phyloP scores from a whole-genome alignment of 2,888 invertebrate genomes.

The Cantharis nigra region DNA sequence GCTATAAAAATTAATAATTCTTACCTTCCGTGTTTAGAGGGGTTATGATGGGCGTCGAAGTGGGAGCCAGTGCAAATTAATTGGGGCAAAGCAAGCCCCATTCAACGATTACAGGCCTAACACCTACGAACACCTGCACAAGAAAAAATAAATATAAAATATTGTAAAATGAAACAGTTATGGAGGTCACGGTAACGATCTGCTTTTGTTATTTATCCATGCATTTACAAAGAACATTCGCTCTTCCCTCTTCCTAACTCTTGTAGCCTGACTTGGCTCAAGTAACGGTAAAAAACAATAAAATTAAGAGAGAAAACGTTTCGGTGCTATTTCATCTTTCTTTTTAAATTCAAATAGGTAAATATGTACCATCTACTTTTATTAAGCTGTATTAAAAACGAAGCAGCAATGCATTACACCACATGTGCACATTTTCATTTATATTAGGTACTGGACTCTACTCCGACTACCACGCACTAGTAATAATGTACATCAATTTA shows the following conservation, averaged over 20 bases:
- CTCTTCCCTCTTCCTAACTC: neutral
- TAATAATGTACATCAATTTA: neutral
- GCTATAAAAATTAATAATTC: conserved; percentile 19
- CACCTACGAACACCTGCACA: conserved; percentile 26
- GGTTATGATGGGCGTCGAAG: conserved; percentile 57
- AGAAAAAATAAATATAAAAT: conserved; percentile 2
- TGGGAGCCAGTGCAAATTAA: conserved; percentile 57
- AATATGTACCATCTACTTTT: neutral
- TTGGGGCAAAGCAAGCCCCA: conserved; percentile 56
- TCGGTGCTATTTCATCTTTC: neutral
- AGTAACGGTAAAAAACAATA: conserved; percentile 7
- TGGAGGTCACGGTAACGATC: conserved; percentile 18
- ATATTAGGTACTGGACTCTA: neutral
- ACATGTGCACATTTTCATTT: neutral
- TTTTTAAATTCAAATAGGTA: neutral
- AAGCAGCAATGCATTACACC: neutral
- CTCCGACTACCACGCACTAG: neutral
- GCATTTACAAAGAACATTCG: neutral
- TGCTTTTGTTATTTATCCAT: conserved; percentile 6
- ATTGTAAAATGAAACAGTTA: conserved; percentile 10
- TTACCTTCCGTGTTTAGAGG: conserved; percentile 57
- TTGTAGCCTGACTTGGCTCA: conserved; percentile 1
- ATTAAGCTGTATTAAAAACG: neutral
- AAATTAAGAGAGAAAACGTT: neutral
- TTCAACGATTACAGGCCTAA: conserved; percentile 43